Conservation (phyloP, 2,888 invertebrate genomes). For the Desoria tigrina region DNA sequence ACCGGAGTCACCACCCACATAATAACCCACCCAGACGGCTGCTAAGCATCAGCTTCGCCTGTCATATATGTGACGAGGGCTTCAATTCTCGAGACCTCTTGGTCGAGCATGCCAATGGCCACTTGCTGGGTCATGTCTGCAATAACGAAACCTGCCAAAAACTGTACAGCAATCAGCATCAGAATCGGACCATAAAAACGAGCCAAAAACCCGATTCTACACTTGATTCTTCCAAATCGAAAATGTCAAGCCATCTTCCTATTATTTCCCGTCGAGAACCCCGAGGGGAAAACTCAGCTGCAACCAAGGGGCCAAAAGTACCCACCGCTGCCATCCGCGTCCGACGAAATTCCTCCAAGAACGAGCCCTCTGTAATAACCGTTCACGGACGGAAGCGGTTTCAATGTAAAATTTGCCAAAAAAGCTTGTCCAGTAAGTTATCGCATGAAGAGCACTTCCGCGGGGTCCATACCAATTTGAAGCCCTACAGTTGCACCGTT, state of each 20-base stretch:
- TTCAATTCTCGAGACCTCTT: constrained; percentile 36
- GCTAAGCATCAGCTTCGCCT: constrained; percentile 32
- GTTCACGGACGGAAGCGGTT: constrained; percentile 32
- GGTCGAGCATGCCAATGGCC: constrained; percentile 33
- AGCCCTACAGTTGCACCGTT: constrained; percentile 34
- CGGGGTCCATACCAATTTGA: constrained; percentile 33
- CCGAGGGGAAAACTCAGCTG: neutral
- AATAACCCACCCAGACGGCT: neutral
- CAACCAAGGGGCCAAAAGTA: neutral
- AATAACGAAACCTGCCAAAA: constrained; percentile 21
- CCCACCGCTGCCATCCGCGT: neutral
- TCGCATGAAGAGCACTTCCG: constrained; percentile 37
- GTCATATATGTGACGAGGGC: constrained; percentile 33
- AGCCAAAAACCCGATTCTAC: neutral
- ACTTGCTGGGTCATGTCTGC: constrained; percentile 36
- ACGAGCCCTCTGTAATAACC: constrained; percentile 34
- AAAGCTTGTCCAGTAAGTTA: constrained; percentile 30
- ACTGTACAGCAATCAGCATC: neutral
- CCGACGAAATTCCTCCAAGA: neutral
- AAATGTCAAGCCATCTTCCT: neutral
- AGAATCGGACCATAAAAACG: too few species aligned
- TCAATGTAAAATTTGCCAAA: constrained; percentile 39
- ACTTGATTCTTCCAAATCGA: neutral
- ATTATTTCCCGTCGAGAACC: too few species aligned
- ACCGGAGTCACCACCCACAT: neutral